phyloP scores from a whole-genome alignment of 2,113 vertebrate species.

The Uropsilus gracilis region DNA sequence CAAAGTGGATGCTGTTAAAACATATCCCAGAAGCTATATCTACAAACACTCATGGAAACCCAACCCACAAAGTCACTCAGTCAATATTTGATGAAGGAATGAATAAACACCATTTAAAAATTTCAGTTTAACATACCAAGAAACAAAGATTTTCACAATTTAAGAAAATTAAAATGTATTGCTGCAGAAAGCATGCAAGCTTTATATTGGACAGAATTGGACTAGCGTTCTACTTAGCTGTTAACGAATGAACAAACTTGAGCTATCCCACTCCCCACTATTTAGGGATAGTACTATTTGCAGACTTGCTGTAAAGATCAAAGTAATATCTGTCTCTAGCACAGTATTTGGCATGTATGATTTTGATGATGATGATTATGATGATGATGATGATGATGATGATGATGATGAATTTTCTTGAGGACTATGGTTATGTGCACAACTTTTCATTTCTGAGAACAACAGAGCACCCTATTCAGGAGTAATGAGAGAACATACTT shows the following conservation, averaged over 20 bases:
- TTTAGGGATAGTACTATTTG: neutral
- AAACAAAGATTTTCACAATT: slow-evolving; percentile 17
- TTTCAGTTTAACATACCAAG: neutral
- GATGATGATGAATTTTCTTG: too few relatives aligned
- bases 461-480: neutral
- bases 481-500: neutral
- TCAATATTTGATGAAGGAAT: slow-evolving; percentile 43
- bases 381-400: too few relatives aligned
- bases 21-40: neutral
- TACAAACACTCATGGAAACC: neutral
- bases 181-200: neutral
- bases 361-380: neutral
- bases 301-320: neutral
- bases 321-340: slow-evolving; percentile 13
- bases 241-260: neutral
- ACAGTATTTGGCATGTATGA: neutral
- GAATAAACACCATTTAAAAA: slow-evolving; percentile 7
- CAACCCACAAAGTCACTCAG: neutral
- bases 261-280: neutral
- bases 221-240: neutral
- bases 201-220: neutral
- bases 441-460: neutral
- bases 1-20: neutral
- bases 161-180: neutral
- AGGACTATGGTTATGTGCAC: too few relatives aligned